Evolutionary conservation across 2,797 vertebrate genomes (phyloP).

Genomic region (Otus scops): DNA sequence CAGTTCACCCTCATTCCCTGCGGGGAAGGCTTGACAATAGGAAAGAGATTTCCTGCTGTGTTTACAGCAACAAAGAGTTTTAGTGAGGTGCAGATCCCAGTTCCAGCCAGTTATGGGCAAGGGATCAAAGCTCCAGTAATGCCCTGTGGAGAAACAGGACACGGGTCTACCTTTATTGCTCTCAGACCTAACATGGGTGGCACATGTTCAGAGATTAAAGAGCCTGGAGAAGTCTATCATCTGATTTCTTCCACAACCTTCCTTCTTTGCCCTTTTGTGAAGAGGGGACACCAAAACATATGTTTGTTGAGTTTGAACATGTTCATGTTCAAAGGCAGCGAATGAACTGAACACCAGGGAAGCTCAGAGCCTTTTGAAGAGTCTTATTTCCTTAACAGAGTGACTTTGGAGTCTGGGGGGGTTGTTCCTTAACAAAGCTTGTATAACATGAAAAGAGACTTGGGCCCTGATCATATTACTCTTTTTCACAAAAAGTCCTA

Average conservation of each 20-base stretch:
- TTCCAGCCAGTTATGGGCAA: background rate
- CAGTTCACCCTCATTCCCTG: background rate
- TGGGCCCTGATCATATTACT: background rate
- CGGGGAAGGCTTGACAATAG: background rate
- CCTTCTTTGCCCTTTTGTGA: background rate
- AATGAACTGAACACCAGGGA: background rate
- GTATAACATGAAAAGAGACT: background rate
- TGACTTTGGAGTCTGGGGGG: background rate
- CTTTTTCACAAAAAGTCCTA: background rate
- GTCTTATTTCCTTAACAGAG: background rate
- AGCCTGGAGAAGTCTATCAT: background rate
- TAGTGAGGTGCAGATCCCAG: background rate
- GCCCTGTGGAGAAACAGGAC: background rate
- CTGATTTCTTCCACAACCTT: background rate
- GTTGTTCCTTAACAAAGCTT: background rate
- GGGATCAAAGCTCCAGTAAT: background rate
- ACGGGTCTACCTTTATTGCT: background rate
- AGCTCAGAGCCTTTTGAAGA: background rate
- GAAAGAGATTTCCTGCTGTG: background rate
- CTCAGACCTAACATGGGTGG: background rate
- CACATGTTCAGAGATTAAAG: background rate
- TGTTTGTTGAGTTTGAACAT: background rate
- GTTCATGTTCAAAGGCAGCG: rapidly evolving
- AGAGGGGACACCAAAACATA: background rate
- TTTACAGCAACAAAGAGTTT: background rate